Evolutionary conservation across 2,888 invertebrate species (phyloP).

Genomic region (Amphipyra berbera): DNA sequence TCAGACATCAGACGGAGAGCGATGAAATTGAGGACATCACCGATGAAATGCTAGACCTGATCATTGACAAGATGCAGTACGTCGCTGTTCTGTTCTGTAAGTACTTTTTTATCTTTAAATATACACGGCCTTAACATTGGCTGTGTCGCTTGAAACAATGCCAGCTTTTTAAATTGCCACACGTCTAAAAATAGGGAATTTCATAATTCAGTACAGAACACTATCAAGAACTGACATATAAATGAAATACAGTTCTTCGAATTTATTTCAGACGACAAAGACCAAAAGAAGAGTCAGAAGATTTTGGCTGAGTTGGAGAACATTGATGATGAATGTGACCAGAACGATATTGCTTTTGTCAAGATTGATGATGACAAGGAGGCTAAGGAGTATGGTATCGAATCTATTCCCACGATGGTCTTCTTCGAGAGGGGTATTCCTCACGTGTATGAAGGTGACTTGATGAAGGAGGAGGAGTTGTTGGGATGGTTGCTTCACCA

Average conservation of each 20-base stretch:
- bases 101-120: constrained; percentile 73
- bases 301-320: constrained; percentile 95
- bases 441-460: constrained; percentile 94
- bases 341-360: constrained; percentile 97
- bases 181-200: constrained; percentile 59
- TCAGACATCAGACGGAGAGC: constrained; percentile 94
- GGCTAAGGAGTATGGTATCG: constrained; percentile 97
- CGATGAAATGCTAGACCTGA: constrained; percentile 97
- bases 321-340: constrained; percentile 98
- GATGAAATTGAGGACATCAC: constrained; percentile 98
- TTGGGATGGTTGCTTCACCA: constrained; percentile 97
- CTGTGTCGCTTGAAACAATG: constrained; percentile 70
- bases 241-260: constrained; percentile 87
- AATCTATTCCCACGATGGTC: constrained; percentile 95
- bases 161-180: constrained; percentile 70
- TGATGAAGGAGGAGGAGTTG: constrained; percentile 97
- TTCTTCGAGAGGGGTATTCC: constrained; percentile 93
- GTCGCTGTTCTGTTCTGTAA: constrained; percentile 98
- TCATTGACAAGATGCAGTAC: constrained; percentile 96
- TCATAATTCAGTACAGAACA: constrained; percentile 66
- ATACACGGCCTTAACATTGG: constrained; percentile 66
- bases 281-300: constrained; percentile 97
- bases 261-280: constrained; percentile 94
- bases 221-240: constrained; percentile 85
- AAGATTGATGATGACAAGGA: constrained; percentile 97